Percentiles rank a stretch among this genome's conserved stretches.
These are phyloP conservation scores for Podilymbus podiceps DNA, from an alignment of 2,113 vertebrate genomes.

Conservation along the genomic window DNA sequence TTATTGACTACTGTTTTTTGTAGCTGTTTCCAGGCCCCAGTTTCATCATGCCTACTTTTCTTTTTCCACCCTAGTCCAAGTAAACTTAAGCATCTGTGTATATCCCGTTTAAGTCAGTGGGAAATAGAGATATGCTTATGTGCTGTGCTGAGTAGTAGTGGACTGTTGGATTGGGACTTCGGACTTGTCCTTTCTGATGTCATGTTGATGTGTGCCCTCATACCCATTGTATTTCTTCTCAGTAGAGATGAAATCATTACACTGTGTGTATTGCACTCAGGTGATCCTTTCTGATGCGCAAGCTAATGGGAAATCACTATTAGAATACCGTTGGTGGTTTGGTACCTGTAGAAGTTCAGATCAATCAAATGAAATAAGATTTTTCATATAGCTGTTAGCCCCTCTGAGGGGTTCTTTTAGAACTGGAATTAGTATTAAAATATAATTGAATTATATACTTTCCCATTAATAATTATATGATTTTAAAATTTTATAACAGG, in stretches of 20 bases:
- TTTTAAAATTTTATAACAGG: background rate
- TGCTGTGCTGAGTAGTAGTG: background rate
- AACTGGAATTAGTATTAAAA: background rate
- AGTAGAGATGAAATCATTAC: background rate
- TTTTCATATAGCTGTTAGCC: background rate
- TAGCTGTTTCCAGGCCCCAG: background rate
- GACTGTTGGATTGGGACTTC: background rate
- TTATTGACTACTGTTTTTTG: background rate
- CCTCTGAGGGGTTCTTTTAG: background rate
- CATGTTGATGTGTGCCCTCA: background rate
- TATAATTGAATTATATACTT: background rate
- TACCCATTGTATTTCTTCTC: background rate
- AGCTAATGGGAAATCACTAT: background rate
- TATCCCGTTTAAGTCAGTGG: background rate
- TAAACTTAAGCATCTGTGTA: background rate
- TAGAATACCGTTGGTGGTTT: background rate
- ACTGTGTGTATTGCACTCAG: background rate
- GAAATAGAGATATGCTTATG: background rate
- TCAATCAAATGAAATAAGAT: background rate
- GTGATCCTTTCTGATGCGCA: background rate
- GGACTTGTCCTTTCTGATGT: background rate
- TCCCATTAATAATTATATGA: background rate
- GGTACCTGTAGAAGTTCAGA: background rate
- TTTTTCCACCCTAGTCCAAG: background rate
- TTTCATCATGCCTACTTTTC: background rate